Evolutionary conservation across 1,140 invertebrate genomes (phyloP).

Genomic region (Amphibalanus amphitrite): DNA sequence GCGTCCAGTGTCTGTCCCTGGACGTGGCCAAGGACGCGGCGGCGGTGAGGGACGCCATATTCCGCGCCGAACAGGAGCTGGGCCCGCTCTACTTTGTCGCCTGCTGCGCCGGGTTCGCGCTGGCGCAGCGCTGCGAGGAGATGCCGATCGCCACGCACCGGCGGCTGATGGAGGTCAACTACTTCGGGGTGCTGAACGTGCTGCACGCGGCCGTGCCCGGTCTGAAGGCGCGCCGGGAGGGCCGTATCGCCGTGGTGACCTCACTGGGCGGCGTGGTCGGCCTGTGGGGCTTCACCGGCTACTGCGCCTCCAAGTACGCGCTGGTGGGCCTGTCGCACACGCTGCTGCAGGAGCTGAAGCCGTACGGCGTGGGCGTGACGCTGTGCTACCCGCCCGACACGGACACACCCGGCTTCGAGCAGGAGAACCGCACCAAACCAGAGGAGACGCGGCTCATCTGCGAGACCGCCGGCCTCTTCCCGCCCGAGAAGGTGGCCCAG

Average conservation of each 20-base stretch:
- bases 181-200: slow-evolving; percentile 33
- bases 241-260: slow-evolving; percentile 57
- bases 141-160: slow-evolving; percentile 28
- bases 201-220: slow-evolving; percentile 33
- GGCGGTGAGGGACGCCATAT: slow-evolving; percentile 38
- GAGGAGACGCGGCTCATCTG: slow-evolving; percentile 77
- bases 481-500: slow-evolving; percentile 60
- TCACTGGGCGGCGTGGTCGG: slow-evolving; percentile 82
- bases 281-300: slow-evolving; percentile 78
- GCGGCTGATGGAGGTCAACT: slow-evolving; percentile 39
- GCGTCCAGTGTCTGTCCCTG: slow-evolving; percentile 23
- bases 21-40: slow-evolving; percentile 52
- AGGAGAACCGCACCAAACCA: slow-evolving; percentile 70
- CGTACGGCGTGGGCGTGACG: slow-evolving; percentile 67
- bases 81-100: slow-evolving; percentile 74
- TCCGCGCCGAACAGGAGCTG: slow-evolving; percentile 37
- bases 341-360: slow-evolving; percentile 74
- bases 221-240: slow-evolving; percentile 36
- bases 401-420: slow-evolving; percentile 84
- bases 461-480: slow-evolving; percentile 50
- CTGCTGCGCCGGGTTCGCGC: slow-evolving; percentile 66
- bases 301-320: slow-evolving; percentile 86
- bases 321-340: slow-evolving; percentile 83
- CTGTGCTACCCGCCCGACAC: slow-evolving; percentile 87
- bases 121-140: slow-evolving; percentile 58